Base-by-base conservation (phyloP, 2,888 invertebrate genomes). In the Patella caerulea region DNA sequence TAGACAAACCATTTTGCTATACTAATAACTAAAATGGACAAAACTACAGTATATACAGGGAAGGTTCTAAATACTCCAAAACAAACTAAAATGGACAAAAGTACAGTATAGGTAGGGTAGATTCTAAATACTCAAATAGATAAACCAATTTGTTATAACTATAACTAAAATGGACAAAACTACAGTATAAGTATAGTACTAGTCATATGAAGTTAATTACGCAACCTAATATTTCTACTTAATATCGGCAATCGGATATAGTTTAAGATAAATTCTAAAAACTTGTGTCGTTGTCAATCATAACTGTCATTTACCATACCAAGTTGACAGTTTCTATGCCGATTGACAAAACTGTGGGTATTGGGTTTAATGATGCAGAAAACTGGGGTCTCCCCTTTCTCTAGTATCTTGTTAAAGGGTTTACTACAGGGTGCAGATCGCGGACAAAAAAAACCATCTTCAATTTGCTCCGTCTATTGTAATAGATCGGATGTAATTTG, bases 291-390 rank as follows among this genome's bases (percentile, higher is more conserved):
- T 24, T 65, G 19, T 12, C 65, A 65, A 65, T 65, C 19, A 19
- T 65, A 65, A 19, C 19, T 65, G 65, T 14, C 65, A 65, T 24
- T 12, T n/a, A 65, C 24, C 65, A 65, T 65, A 24, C 65, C 24
- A 65, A 65, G 19, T 65, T 24, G 65, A 65, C 65, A 65, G 65
- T 24, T 65, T 65, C 24, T 24, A 65, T 65, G 19, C 65, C 19
- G 19, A 24, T 65, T 65, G 65, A 65, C 65, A 65, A 65, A 65
- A 65, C 24, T 24, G 65, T 65, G 65, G 65, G 24, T 65, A 65
- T 24, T 11, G 24, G 19, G 24, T 19, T 65, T 24, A 65, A 9
- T 65, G 65, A 65, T 65, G 65, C 65, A 65, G 19, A 24, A 65
- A 65, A 24, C 24, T 24, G 65, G 19, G 19, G 14, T 65, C 65